Conservation (phyloP, 2,797 vertebrate species). For the Eptatretus atami region DNA sequence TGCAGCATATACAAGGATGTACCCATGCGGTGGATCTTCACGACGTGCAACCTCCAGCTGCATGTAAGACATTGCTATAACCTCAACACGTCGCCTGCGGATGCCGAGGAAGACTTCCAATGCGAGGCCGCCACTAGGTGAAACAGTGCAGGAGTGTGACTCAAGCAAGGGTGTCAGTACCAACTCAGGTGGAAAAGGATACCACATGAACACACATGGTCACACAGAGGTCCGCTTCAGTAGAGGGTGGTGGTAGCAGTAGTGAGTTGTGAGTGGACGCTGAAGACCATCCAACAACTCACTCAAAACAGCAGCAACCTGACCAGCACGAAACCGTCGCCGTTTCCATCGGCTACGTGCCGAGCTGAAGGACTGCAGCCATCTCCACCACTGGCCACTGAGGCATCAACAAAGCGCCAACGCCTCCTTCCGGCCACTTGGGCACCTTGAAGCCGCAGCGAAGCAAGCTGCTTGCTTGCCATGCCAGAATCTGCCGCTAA, state of each 20-base stretch:
- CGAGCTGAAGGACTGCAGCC: slow-evolving; percentile 29
- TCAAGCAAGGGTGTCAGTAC: slow-evolving; percentile 94
- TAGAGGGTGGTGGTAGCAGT: slow-evolving; percentile 47
- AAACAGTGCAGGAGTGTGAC: slow-evolving; percentile 58
- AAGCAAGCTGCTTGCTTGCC: slow-evolving; percentile 67
- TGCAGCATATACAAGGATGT: slow-evolving; percentile 87
- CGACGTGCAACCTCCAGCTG: slow-evolving; percentile 66
- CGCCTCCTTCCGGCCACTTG: slow-evolving; percentile 89
- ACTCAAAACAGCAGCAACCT: slow-evolving; percentile 74
- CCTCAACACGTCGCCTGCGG: slow-evolving; percentile 63
- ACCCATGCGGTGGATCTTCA: slow-evolving; percentile 86
- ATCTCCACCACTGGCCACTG: slow-evolving; percentile 9
- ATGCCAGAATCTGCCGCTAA: slow-evolving; percentile 73
- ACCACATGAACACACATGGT: slow-evolving; percentile 99
- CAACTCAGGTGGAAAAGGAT: slow-evolving; percentile 88
- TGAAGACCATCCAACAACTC: slow-evolving; percentile 63
- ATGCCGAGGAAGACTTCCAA: slow-evolving; percentile 92
- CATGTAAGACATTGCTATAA: slow-evolving; percentile 79
- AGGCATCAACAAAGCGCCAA: slow-evolving; percentile 85
- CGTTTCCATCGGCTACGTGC: too few species aligned
- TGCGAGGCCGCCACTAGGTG: slow-evolving; percentile 17
- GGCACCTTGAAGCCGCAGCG: slow-evolving; percentile 81
- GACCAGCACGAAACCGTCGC: slow-evolving; percentile 75
- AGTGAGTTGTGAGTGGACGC: slow-evolving; percentile 27
- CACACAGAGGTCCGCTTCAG: slow-evolving; percentile 75